These are phyloP conservation scores for Drosophila subquinaria DNA, from an alignment of 2,888 invertebrate species.

Conservation along the genomic window DNA sequence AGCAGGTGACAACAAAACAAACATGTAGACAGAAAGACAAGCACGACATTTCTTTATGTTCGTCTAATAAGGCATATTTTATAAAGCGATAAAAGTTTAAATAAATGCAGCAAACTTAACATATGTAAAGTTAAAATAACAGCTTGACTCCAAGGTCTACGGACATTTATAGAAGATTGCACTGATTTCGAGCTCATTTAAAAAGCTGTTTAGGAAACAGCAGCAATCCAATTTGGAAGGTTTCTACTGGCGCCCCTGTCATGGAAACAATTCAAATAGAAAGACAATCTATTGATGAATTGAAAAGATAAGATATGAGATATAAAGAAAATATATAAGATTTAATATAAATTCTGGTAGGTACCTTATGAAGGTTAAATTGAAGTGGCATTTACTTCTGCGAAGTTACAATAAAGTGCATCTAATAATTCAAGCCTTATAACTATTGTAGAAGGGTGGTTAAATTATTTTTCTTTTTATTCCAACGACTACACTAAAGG, in stretches of 20 bases:
- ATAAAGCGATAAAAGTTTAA: constrained; percentile 52
- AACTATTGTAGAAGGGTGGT: too few species aligned
- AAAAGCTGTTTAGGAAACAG: constrained; percentile 23
- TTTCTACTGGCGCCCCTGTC: constrained; percentile 32
- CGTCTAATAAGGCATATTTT: constrained; percentile 69
- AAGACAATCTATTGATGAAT: background rate
- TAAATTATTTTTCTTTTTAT: too few species aligned
- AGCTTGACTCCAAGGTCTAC: constrained; percentile 42
- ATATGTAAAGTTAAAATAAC: constrained; percentile 42
- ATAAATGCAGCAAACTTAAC: constrained; percentile 38
- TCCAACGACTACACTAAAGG: too few species aligned
- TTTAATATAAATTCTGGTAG: too few species aligned
- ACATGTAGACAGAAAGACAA: constrained; percentile 16
- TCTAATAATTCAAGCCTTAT: too few species aligned
- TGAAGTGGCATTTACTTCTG: too few species aligned
- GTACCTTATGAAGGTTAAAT: too few species aligned
- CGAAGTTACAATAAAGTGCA: too few species aligned
- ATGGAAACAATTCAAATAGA: background rate
- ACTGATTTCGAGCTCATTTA: constrained; percentile 27
- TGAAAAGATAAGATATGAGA: background rate
- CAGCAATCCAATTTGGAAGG: constrained; percentile 14
- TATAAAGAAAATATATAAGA: background rate
- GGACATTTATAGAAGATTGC: constrained; percentile 39
- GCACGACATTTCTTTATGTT: constrained; percentile 51
- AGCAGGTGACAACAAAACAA: constrained; percentile 77